Conservation (phyloP, 2,888 invertebrate species). For the Spilosoma lubricipeda region DNA sequence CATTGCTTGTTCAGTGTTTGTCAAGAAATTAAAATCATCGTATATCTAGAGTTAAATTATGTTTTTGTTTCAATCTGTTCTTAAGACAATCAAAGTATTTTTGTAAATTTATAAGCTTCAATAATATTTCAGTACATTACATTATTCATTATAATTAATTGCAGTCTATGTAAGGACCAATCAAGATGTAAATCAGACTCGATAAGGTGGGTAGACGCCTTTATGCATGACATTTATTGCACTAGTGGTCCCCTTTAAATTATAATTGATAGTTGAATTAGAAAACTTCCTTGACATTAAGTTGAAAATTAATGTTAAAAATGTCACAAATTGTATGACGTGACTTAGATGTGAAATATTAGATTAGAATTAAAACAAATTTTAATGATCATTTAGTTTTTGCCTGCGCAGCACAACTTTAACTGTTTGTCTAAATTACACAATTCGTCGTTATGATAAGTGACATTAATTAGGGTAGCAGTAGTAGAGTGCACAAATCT, state of each 20-base stretch:
- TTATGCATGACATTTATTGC: neutral
- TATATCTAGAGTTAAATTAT: neutral
- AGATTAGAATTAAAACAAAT: no score
- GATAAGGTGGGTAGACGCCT: neutral
- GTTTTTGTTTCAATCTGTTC: no score
- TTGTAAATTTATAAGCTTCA: no score
- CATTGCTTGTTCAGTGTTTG: neutral
- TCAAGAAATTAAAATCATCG: neutral
- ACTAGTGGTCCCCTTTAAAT: neutral
- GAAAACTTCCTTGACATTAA: neutral
- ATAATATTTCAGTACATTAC: neutral
- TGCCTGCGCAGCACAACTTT: no score
- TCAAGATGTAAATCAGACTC: neutral
- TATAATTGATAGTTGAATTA: neutral
- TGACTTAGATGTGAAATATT: no score
- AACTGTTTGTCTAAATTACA: no score
- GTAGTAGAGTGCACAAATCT: no score
- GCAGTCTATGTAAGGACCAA: neutral
- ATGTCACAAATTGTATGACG: no score
- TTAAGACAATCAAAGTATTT: no score
- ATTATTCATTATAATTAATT: neutral
- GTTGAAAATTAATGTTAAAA: neutral
- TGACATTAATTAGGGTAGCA: no score
- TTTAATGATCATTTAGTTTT: no score
- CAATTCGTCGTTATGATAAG: no score